Conservation (phyloP, 2,113 vertebrate species). For the Porphyrio hochstetteri region DNA sequence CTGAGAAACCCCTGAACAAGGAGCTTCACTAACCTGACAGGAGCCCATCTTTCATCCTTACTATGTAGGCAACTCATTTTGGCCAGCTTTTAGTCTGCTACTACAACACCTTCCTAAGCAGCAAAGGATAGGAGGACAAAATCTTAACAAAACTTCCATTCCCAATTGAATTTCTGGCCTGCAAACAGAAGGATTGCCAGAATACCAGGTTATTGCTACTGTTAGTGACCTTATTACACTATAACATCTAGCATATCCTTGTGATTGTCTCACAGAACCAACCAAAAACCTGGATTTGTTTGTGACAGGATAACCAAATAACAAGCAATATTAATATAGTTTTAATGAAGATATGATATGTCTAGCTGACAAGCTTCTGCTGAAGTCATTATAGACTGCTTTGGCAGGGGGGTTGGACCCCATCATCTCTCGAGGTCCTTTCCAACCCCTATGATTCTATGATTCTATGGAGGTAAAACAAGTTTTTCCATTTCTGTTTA, state of each 20-base stretch:
- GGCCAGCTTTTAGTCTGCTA: background rate
- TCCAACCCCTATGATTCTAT: too few species aligned
- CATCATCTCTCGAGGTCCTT: too few species aligned
- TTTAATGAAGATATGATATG: background rate
- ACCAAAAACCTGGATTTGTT: background rate
- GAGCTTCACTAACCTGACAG: background rate
- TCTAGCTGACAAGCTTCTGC: background rate
- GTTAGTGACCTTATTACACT: background rate
- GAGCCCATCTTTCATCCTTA: background rate
- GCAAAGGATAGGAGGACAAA: background rate
- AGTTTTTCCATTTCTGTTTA: background rate
- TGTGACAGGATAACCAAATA: background rate
- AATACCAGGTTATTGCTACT: background rate
- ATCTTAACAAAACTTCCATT: background rate
- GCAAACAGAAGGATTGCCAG: background rate
- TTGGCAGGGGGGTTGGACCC: too few species aligned
- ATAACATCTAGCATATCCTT: background rate
- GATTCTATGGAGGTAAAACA: background rate
- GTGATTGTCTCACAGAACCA: background rate
- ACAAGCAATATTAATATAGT: background rate
- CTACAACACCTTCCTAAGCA: background rate
- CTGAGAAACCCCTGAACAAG: background rate
- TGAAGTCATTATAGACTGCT: background rate
- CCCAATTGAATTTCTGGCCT: background rate
- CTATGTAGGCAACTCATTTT: background rate